Percentiles rank a stretch among this genome's conserved stretches.
Conservation (phyloP, 2,113 vertebrate genomes). For the Lucifuga dentata region DNA sequence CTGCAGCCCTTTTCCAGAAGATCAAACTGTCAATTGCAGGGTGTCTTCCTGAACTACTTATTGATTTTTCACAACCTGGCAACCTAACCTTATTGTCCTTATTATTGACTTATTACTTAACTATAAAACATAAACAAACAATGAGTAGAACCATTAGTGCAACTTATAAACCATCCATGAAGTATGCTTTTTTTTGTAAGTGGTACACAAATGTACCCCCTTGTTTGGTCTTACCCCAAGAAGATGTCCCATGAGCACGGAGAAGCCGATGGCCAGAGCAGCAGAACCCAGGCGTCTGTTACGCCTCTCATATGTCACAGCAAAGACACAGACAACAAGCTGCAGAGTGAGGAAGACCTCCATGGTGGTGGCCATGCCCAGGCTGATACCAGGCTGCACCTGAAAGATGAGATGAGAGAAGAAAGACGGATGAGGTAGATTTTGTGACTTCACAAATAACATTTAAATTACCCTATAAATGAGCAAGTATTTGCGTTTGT, state of each 20-base stretch:
- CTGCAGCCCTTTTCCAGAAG: no score
- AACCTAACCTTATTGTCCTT: no score
- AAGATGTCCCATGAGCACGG: constrained; percentile 93
- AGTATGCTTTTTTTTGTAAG: no score
- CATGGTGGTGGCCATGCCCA: constrained; percentile 92
- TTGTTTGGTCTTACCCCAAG: constrained; percentile 88
- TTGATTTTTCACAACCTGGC: no score
- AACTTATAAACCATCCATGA: no score
- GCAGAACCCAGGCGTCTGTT: constrained; percentile 90
- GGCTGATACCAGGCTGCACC: constrained; percentile 92
- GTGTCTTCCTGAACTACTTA: no score
- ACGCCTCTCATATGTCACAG: constrained; percentile 91
- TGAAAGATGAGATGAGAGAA: constrained; percentile 45
- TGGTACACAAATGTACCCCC: neutral
- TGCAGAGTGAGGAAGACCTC: constrained; percentile 95
- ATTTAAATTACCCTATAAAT: no score
- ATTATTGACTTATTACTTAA: no score
- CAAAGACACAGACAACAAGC: constrained; percentile 92
- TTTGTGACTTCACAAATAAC: neutral
- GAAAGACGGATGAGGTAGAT: neutral
- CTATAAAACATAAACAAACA: no score
- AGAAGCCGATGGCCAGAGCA: constrained; percentile 92
- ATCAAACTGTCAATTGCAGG: no score
- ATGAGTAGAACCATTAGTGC: no score
- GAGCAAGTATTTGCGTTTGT: no score